Percentiles rank a stretch among this genome's conserved stretches.
These are phyloP conservation scores for Sturmia bella DNA, from an alignment of 2,888 invertebrate species.

Conservation along the genomic window DNA sequence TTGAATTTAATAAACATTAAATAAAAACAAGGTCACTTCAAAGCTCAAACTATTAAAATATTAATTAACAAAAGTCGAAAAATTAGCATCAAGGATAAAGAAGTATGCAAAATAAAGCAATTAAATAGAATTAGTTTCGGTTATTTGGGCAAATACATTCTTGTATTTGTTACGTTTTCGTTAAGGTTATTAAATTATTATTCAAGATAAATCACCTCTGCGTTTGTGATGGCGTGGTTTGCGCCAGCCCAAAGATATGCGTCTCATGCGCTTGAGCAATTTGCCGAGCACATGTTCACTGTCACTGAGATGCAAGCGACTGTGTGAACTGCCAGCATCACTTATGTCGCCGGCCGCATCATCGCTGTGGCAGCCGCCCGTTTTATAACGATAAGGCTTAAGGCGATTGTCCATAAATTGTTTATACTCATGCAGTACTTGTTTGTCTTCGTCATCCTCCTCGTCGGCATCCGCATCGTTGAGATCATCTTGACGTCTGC, in stretches of 20 bases:
- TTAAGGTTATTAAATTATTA: conserved; percentile 24
- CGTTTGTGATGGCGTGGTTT: conserved; percentile 81
- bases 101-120: conserved; percentile 18
- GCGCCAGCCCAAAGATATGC: conserved; percentile 81
- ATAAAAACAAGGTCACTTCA: no score
- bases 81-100: conserved; percentile 1
- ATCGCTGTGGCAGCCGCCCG: conserved; percentile 73
- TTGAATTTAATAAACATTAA: no score
- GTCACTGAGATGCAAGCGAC: conserved; percentile 75
- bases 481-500: conserved; percentile 62
- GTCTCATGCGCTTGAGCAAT: conserved; percentile 80
- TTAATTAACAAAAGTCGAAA: no score
- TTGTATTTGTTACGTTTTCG: conserved; percentile 34
- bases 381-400: conserved; percentile 68
- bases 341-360: conserved; percentile 77
- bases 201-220: conserved; percentile 79
- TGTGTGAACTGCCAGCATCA: conserved; percentile 76
- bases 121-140: conserved; percentile 49
- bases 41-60: no score
- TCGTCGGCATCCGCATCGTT: conserved; percentile 67
- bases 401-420: conserved; percentile 75
- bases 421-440: conserved; percentile 61
- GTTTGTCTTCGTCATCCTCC: conserved; percentile 64
- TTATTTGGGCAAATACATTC: conserved; percentile 51
- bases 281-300: conserved; percentile 79